Evolutionary conservation across 2,888 invertebrate species (phyloP).

Genomic region (Syritta pipiens): DNA sequence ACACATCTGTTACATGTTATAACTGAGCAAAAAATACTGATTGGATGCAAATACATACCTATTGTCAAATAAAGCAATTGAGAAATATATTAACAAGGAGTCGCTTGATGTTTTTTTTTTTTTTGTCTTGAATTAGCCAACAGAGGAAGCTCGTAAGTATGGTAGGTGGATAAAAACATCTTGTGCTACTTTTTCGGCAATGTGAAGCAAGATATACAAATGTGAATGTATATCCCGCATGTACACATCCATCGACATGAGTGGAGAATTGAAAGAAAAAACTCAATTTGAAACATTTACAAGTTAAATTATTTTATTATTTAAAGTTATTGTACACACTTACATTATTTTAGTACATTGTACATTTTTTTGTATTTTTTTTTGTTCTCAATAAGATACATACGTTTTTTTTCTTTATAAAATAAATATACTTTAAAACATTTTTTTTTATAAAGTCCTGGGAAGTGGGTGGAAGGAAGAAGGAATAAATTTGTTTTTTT

Average conservation of each 20-base stretch:
- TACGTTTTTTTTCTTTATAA: background rate
- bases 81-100: conserved; percentile 15
- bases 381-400: conserved; percentile 17
- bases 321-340: conserved; percentile 68
- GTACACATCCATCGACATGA: background rate
- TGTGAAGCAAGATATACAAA: too few species aligned
- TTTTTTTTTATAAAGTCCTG: conserved; percentile 53
- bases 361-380: conserved; percentile 43
- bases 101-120: background rate
- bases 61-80: conserved; percentile 35
- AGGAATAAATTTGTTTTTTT: background rate
- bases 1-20: conserved; percentile 12
- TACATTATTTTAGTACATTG: conserved; percentile 66
- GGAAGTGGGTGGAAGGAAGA: conserved; percentile 25
- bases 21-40: conserved; percentile 12
- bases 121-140: background rate
- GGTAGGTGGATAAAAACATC: too few species aligned
- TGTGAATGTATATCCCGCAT: too few species aligned
- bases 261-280: background rate
- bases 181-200: too few species aligned
- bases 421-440: conserved; percentile 25
- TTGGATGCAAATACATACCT: conserved; percentile 22
- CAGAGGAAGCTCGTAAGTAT: too few species aligned
- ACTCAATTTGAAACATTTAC: conserved; percentile 60
- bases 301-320: conserved; percentile 67